Base-by-base conservation (phyloP, 2,888 invertebrate genomes). In the Schizotus pectinicornis region DNA sequence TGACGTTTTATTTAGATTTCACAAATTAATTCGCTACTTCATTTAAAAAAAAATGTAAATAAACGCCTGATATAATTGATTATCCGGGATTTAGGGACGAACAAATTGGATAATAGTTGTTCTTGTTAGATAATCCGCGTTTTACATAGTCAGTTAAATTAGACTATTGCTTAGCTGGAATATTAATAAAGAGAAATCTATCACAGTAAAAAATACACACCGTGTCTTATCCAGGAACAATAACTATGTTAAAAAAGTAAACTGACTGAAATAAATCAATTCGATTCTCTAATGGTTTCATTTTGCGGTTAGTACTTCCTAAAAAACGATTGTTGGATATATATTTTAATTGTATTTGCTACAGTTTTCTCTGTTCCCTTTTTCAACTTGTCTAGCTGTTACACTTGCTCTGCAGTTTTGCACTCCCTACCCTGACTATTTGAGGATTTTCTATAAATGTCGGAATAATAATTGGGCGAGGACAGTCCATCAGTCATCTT, bases 281-380 rank as follows among this genome's bases (percentile, higher is more conserved):
- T 73, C 69, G 72, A 70, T 67, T 63, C 70, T 62, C 70, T 65
- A 69, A 69, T 65, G 65, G 72, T 69, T 71, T 62, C 62, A 72
- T 66, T 73, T 68, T 64, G 69, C 66, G 63, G 69, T 67, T 62
- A 45, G 50, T 62, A 65, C 68, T 67, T 70, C 70, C 68, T 66
- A 69, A 72, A 70, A 69, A 70, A 67, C 61, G 61, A 48, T 41
- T 47, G 52, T 58, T 61, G 67, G 65, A 65, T 67, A 66, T 65
- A 64, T 65, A 63, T 68, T 67, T 69, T 69, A 70, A 70, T 69
- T 62, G 63, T 55, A 59, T 70, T 60, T 63, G 65, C 52, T 61
- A 61, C 62, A 63, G 65, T 62, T 72, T 71, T 72, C 69, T 68
- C 72, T 68, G 50, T 55, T 69, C 68, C 70, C 50, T 51, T 64